Evolutionary conservation across 2,888 invertebrate genomes (phyloP).

Genomic region (Nowickia ferox): DNA sequence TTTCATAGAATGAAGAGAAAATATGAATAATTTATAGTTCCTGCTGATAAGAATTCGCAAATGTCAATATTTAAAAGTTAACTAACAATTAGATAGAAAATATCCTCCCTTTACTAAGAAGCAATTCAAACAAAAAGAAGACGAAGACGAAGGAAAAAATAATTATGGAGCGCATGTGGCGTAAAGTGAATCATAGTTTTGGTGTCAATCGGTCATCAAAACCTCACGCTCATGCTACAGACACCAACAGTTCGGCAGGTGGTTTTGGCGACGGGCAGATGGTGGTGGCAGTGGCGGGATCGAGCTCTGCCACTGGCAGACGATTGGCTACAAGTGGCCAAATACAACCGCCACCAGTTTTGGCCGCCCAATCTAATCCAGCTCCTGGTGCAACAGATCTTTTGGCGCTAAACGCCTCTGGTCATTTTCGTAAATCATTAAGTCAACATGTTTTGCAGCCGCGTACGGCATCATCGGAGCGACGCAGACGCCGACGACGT

Average conservation of each 20-base stretch:
- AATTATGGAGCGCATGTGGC: slow-evolving; percentile 83
- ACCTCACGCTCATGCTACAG: slow-evolving; percentile 77
- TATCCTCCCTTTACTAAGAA: slow-evolving; percentile 33
- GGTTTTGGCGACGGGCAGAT: slow-evolving; percentile 82
- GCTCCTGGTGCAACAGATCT: slow-evolving; percentile 45
- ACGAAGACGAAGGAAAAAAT: slow-evolving; percentile 19
- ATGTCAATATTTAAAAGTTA: slow-evolving; percentile 65
- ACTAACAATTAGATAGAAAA: slow-evolving; percentile 69
- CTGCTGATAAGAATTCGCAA: slow-evolving; percentile 65
- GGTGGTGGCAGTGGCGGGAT: slow-evolving; percentile 80
- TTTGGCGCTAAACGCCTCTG: slow-evolving; percentile 56
- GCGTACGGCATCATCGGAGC: slow-evolving; percentile 82
- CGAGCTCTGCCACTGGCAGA: slow-evolving; percentile 81
- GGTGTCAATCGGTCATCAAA: slow-evolving; percentile 77
- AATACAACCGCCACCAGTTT: slow-evolving; percentile 19
- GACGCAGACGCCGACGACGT: slow-evolving; percentile 80
- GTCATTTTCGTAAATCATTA: slow-evolving; percentile 79
- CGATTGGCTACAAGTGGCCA: slow-evolving; percentile 80
- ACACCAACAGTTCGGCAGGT: slow-evolving; percentile 81
- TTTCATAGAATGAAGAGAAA: slow-evolving; percentile 4
- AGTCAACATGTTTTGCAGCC: slow-evolving; percentile 82
- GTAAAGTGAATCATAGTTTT: slow-evolving; percentile 83
- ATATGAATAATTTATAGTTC: slow-evolving; percentile 69
- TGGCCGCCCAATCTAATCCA: neutral
- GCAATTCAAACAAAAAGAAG: neutral